Evolutionary conservation across 2,888 invertebrate genomes (phyloP).

Genomic region (Eugnorisma glareosa): DNA sequence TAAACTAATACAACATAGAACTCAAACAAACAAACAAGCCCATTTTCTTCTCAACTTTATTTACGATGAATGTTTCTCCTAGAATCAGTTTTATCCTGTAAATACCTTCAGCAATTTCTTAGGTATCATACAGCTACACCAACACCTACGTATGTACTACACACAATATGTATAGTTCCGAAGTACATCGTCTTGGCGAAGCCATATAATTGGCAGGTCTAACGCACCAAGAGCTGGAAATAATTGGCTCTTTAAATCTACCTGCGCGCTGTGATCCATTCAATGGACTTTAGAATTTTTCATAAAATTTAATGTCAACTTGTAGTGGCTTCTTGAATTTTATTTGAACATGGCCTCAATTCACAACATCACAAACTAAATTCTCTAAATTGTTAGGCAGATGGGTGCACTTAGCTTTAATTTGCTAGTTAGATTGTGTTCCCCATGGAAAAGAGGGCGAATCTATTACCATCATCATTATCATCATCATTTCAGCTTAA

Average conservation of each 20-base stretch:
- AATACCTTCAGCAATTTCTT: not conserved
- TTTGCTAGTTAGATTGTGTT: not conserved
- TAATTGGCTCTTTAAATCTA: slow-evolving; percentile 49
- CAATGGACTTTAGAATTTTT: slow-evolving; percentile 16
- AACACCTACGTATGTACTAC: not conserved
- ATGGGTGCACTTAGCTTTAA: not conserved
- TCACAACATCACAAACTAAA: no score
- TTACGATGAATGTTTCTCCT: not conserved
- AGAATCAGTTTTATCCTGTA: no score
- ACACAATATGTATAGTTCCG: not conserved
- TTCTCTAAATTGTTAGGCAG: not conserved
- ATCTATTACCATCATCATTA: no score
- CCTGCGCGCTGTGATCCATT: slow-evolving; percentile 1
- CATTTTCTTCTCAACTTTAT: not conserved
- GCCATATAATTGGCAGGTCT: slow-evolving; percentile 48
- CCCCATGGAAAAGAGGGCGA: not conserved
- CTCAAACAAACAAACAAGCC: not conserved
- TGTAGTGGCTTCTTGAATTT: not conserved
- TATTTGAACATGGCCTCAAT: not conserved
- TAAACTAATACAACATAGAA: not conserved
- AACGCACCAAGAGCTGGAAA: slow-evolving; percentile 46
- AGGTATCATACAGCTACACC: no score
- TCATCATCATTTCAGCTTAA: no score
- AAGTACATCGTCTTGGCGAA: not conserved
- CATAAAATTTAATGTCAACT: slow-evolving; percentile 15